Evolutionary conservation across 2,888 invertebrate genomes (phyloP).

Genomic region (Beris morrisii): DNA sequence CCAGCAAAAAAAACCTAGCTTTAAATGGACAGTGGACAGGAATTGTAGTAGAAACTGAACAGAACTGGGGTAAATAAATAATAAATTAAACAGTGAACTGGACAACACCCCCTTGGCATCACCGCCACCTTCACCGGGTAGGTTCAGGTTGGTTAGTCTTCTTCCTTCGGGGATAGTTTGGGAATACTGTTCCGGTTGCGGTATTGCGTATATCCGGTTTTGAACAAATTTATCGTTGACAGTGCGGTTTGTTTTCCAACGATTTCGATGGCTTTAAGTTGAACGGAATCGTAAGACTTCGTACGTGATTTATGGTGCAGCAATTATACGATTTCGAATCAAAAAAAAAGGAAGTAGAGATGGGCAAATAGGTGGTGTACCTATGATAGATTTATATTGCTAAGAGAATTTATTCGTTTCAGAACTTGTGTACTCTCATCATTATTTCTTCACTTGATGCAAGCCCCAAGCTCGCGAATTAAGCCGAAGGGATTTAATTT

Average conservation of each 20-base stretch:
- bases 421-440: no score
- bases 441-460: no score
- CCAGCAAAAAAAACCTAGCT: neutral
- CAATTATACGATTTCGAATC: no score
- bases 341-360: no score
- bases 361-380: no score
- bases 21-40: neutral
- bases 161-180: neutral
- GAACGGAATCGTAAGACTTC: no score
- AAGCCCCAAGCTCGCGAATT: no score
- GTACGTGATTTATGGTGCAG: no score
- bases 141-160: neutral
- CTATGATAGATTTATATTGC: no score
- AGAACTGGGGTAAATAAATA: conserved; percentile 3
- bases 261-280: no score
- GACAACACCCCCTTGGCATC: neutral
- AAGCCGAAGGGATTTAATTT: no score
- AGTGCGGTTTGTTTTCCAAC: neutral
- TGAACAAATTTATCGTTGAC: conserved; percentile 7
- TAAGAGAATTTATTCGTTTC: no score
- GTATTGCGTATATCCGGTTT: neutral
- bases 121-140: neutral
- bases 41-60: neutral
- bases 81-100: conserved; percentile 3
- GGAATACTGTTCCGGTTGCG: neutral